Evolutionary conservation across 2,888 invertebrate genomes (phyloP).

Genomic region (Vandiemenella viatica): DNA sequence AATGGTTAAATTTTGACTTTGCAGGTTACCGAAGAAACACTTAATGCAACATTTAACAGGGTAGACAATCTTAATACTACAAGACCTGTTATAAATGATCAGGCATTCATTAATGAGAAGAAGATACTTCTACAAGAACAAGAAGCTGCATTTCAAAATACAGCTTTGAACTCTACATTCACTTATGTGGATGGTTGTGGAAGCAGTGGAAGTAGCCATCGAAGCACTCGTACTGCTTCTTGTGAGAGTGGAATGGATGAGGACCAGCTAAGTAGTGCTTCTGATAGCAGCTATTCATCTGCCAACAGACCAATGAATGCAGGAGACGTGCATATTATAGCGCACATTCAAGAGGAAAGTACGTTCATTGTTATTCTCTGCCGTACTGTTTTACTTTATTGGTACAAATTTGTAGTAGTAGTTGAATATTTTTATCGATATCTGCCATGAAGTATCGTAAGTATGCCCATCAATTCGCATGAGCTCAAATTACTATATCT

Average conservation of each 20-base stretch:
- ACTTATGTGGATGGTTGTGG: not conserved
- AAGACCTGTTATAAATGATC: no score
- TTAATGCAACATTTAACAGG: no score
- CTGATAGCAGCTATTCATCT: conserved; percentile 15
- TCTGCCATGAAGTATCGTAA: no score
- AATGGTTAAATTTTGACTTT: no score
- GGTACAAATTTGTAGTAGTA: not conserved
- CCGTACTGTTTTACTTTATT: not conserved
- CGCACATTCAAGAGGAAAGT: conserved; percentile 18
- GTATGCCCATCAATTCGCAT: no score
- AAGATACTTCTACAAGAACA: no score
- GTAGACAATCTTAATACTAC: no score
- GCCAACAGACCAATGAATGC: conserved; percentile 13
- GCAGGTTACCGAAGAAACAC: no score
- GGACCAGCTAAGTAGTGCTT: conserved; percentile 15
- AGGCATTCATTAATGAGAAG: no score
- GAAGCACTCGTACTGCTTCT: conserved; percentile 7
- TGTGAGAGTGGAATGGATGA: conserved; percentile 14
- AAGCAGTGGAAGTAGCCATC: conserved; percentile 1
- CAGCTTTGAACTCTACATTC: conserved; percentile 8
- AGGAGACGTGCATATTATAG: conserved; percentile 16
- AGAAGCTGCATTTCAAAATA: not conserved
- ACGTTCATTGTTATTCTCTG: conserved; percentile 3
- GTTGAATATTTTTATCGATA: no score
- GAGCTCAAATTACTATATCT: no score